Evolutionary conservation across 1,140 invertebrate genomes (phyloP), one percentile per base, ranked within the genome.

Genomic region (Marisa cornuarietis): DNA sequence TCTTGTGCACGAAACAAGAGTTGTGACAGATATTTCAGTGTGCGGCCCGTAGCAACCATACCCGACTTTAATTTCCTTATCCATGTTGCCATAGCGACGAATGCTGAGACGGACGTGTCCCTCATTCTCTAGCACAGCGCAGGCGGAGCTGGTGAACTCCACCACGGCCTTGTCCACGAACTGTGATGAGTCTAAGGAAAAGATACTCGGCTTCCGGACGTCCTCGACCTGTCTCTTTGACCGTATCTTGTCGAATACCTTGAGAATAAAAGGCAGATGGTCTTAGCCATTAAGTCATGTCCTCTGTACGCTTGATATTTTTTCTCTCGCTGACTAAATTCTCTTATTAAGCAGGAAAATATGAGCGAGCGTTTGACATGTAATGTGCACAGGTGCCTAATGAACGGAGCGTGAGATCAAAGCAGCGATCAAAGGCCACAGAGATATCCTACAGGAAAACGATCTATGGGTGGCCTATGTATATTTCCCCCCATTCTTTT

Each of bases 61-160:
- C 93, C 90, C 91, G 65, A 93, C 92, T 76, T 85, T 89, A 20
- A 92, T 91, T 74, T 88, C 86, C 42, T 89, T 89, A 52, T 92
- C 90, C 62, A 92, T 84, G 82, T 92, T 91, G 65, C 94, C 94
- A 81, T 92, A 91, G 76, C 94, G 87, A 68, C 91, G 90, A n/a
- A 94, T 90, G 8, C 91, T 92, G 8, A 94, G 88, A 58, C 91
- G 79, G 77, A 94, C 93, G 78, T 92, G 92, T 62, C 93, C 93
- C 83, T 94, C 93, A 82, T 92, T 94, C 89, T 94, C 94, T 84
- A 93, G 84, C 0, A 94, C 93, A 13, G 93, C 92, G 79, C 91
- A 92, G 0, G 92, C 91, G 1, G 93, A 91, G 7, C 93, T 90
- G 51, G 93, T 91, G 83, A 94, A 94, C 87, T 94, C 93, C 26